phyloP scores from a whole-genome alignment of 2,888 invertebrate species.

The Byasa hedistus region DNA sequence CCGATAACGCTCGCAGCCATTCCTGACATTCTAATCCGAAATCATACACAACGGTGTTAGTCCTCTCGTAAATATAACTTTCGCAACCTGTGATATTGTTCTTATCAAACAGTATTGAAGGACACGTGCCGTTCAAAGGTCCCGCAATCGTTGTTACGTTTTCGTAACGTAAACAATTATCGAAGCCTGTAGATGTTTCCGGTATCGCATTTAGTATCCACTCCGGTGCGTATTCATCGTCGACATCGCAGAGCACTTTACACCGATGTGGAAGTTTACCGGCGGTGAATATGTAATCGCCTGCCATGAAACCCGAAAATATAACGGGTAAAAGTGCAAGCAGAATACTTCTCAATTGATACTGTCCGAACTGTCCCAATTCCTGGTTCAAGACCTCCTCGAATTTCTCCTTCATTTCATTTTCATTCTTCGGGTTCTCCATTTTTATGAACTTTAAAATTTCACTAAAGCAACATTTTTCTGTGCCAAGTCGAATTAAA shows the following conservation, averaged over 20 bases:
- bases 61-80: slow-evolving; percentile 59
- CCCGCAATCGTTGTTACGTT: slow-evolving; percentile 39
- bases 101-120: slow-evolving; percentile 55
- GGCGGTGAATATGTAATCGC: slow-evolving; percentile 67
- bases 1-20: slow-evolving; percentile 87
- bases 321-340: slow-evolving; percentile 55
- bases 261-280: slow-evolving; percentile 63
- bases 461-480: no score
- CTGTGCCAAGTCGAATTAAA: no score
- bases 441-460: slow-evolving; percentile 30
- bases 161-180: slow-evolving; percentile 60
- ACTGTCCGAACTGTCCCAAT: slow-evolving; percentile 65
- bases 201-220: slow-evolving; percentile 66
- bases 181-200: slow-evolving; percentile 51
- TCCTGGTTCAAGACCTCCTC: slow-evolving; percentile 59
- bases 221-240: slow-evolving; percentile 53
- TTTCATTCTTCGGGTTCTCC: slow-evolving; percentile 42
- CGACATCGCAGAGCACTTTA: slow-evolving; percentile 53
- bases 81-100: slow-evolving; percentile 54
- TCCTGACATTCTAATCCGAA: slow-evolving; percentile 72
- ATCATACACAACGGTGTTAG: slow-evolving; percentile 66
- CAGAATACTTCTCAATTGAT: slow-evolving; percentile 56
- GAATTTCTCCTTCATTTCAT: slow-evolving; percentile 49
- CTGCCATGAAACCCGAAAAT: slow-evolving; percentile 63
- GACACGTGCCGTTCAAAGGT: slow-evolving; percentile 43